Percentiles rank a stretch among this genome's conserved stretches.
phyloP scores from a whole-genome alignment of 2,797 vertebrate genomes.

The Oophaga sylvatica region DNA sequence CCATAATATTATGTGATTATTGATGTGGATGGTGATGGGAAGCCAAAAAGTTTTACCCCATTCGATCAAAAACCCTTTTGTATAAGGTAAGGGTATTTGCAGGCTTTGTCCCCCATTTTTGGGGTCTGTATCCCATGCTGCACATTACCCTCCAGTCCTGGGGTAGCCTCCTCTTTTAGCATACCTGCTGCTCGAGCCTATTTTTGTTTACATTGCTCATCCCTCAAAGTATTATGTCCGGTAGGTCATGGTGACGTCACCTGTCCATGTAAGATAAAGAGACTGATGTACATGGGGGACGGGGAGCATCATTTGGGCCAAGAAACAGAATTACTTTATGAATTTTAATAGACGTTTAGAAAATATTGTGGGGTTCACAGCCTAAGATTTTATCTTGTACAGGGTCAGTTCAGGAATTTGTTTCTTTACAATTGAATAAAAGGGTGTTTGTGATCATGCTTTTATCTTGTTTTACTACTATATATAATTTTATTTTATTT shows the following conservation, averaged over 20 bases:
- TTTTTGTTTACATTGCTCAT: slow-evolving; percentile 56
- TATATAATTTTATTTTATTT: slow-evolving; percentile 65
- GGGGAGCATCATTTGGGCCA: slow-evolving; percentile 25
- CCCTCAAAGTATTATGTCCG: slow-evolving; percentile 53
- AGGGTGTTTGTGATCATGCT: slow-evolving; percentile 56
- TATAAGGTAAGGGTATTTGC: neutral
- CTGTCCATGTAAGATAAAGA: slow-evolving; percentile 12
- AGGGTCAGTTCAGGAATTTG: slow-evolving; percentile 34
- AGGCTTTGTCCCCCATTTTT: neutral
- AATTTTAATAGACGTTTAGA: slow-evolving; percentile 13
- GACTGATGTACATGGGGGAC: slow-evolving; percentile 16
- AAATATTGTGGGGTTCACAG: slow-evolving; percentile 22
- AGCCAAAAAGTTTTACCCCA: neutral
- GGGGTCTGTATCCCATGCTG: neutral
- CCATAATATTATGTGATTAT: neutral
- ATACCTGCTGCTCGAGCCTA: slow-evolving; percentile 48
- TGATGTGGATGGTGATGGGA: neutral
- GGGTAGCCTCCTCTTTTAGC: slow-evolving; percentile 21
- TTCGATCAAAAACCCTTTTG: neutral
- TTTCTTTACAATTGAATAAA: slow-evolving; percentile 54
- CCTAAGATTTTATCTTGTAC: slow-evolving; percentile 24
- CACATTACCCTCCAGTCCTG: slow-evolving; percentile 8
- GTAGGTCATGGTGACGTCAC: slow-evolving; percentile 42
- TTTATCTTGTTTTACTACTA: slow-evolving; percentile 68
- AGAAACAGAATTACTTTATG: slow-evolving; percentile 39